Conservation (phyloP, 1,140 invertebrate genomes). For the Drosophila gunungcola region DNA sequence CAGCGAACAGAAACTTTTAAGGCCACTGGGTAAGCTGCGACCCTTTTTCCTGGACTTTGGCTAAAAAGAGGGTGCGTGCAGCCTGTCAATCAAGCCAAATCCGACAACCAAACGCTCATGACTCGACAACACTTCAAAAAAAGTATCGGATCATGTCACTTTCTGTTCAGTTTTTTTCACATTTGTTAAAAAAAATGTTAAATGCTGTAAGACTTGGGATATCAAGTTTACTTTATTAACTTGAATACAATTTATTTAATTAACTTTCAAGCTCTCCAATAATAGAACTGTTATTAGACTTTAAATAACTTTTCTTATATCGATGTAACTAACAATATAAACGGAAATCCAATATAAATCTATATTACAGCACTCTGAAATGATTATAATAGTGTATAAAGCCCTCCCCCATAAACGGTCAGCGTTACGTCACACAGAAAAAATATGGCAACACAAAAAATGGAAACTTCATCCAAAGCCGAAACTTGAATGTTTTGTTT, state of each 20-base stretch:
- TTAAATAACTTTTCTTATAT: too few relatives aligned
- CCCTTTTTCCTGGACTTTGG: slow-evolving; percentile 15
- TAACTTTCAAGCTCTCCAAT: too few relatives aligned
- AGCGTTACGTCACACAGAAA: slow-evolving; percentile 31
- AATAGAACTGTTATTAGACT: too few relatives aligned
- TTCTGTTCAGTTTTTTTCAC: too few relatives aligned
- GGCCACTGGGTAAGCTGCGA: slow-evolving; percentile 40
- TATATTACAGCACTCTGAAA: too few relatives aligned
- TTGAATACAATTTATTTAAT: too few relatives aligned
- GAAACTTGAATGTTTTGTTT: slow-evolving; percentile 34
- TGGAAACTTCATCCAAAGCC: slow-evolving; percentile 39
- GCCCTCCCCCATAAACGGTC: slow-evolving; percentile 10
- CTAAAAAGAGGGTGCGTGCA: slow-evolving; percentile 9
- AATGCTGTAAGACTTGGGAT: too few relatives aligned
- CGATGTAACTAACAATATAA: too few relatives aligned
- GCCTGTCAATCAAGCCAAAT: slow-evolving; percentile 35
- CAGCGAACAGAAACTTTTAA: slow-evolving; percentile 16
- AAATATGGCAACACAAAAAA: slow-evolving; percentile 4
- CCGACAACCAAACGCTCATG: slow-evolving; percentile 15
- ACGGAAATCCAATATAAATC: too few relatives aligned
- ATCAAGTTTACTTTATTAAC: too few relatives aligned
- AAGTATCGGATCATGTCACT: too few relatives aligned
- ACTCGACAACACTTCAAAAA: neutral
- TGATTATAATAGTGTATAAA: slow-evolving; percentile 1
- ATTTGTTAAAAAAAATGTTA: too few relatives aligned